These are phyloP conservation scores for Leptoteleia sp. DNA, from an alignment of 1,140 invertebrate genomes.

Conservation along the genomic window DNA sequence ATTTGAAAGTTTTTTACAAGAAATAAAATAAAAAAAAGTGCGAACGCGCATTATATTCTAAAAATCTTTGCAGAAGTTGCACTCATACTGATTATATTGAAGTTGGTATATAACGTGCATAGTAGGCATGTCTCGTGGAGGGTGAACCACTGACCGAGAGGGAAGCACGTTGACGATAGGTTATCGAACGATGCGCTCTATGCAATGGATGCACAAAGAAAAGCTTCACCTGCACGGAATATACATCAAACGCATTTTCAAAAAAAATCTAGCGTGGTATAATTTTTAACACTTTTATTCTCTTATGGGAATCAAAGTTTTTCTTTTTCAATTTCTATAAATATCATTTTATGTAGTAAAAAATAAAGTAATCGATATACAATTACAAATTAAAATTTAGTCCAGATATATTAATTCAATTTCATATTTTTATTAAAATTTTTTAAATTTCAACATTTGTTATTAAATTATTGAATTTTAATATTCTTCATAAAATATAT, in stretches of 20 bases:
- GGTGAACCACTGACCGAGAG: constrained; percentile 62
- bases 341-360: too few relatives aligned
- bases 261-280: not conserved
- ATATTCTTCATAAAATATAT: too few relatives aligned
- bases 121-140: constrained; percentile 31
- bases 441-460: too few relatives aligned
- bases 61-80: constrained; percentile 7
- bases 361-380: too few relatives aligned
- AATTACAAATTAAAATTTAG: too few relatives aligned
- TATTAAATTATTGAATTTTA: too few relatives aligned
- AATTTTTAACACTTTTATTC: not conserved
- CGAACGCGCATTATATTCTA: not conserved
- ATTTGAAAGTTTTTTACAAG: too few relatives aligned
- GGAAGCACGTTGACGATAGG: constrained; percentile 46
- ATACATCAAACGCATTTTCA: not conserved
- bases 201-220: constrained; percentile 30
- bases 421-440: too few relatives aligned
- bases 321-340: too few relatives aligned
- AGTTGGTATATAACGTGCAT: constrained; percentile 29
- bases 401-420: too few relatives aligned
- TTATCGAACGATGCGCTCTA: constrained; percentile 52
- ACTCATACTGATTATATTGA: constrained; percentile 30
- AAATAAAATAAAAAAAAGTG: not conserved
- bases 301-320: too few relatives aligned
- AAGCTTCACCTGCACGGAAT: constrained; percentile 5